phyloP scores from a whole-genome alignment of 2,888 invertebrate species.

The Phyllotreta cruciferae region DNA sequence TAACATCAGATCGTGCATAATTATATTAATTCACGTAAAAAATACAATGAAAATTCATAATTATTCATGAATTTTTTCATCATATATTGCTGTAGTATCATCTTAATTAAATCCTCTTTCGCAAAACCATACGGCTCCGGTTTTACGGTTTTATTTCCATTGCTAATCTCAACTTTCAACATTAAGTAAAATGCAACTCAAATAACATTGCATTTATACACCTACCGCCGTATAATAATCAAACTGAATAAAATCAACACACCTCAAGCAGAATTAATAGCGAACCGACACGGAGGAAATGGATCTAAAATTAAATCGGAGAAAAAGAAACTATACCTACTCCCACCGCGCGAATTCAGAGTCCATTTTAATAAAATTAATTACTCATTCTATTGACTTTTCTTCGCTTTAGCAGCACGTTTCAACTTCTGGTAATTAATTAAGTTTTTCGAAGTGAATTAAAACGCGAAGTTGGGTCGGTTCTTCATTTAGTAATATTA shows the following conservation, averaged over 20 bases:
- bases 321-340: neutral
- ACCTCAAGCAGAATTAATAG: constrained; percentile 9
- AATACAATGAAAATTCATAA: no score
- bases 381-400: constrained; percentile 38
- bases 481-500: constrained; percentile 2
- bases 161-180: constrained; percentile 10
- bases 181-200: constrained; percentile 8
- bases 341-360: constrained; percentile 8
- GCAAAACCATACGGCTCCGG: no score
- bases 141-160: constrained; percentile 3
- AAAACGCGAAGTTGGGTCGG: constrained; percentile 8
- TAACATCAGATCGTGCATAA: no score
- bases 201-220: constrained; percentile 14
- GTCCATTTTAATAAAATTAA: constrained; percentile 36
- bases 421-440: constrained; percentile 32
- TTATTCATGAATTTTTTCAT: no score
- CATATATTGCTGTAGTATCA: no score
- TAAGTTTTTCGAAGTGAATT: constrained; percentile 30
- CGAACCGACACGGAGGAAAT: constrained; percentile 8
- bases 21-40: no score
- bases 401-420: constrained; percentile 26
- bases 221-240: constrained; percentile 12
- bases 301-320: constrained; percentile 11
- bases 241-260: constrained; percentile 13
- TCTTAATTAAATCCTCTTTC: no score